A percentile compares a stretch with the other conserved stretches of the same genome.
These are phyloP conservation scores for Anas platyrhynchos DNA, from an alignment of 2,113 vertebrate genomes.

Conservation along the genomic window DNA sequence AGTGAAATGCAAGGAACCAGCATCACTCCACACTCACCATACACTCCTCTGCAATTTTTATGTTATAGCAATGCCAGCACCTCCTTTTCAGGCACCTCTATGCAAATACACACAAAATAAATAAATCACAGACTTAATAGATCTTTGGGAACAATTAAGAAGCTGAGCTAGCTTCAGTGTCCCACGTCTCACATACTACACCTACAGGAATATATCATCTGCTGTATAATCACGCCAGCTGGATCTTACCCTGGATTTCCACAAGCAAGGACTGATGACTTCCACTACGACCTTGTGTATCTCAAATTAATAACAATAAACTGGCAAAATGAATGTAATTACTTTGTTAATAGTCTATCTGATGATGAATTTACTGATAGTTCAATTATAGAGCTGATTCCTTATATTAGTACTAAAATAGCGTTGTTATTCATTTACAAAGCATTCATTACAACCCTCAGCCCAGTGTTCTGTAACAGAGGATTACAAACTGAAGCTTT, in stretches of 20 bases:
- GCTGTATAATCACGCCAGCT: background rate
- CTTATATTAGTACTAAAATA: background rate
- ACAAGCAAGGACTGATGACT: background rate
- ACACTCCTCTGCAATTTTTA: background rate
- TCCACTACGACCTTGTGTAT: background rate
- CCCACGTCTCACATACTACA: background rate
- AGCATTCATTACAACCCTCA: background rate
- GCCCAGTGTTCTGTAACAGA: background rate
- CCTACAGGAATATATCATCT: background rate
- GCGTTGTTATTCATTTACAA: background rate
- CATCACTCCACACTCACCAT: background rate
- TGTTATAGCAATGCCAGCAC: background rate
- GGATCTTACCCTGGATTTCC: background rate
- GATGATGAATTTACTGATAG: background rate
- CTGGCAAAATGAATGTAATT: background rate
- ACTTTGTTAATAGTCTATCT: background rate
- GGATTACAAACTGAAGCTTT: background rate
- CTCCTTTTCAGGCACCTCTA: background rate
- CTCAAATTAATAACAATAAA: background rate
- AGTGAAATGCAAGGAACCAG: accelerated
- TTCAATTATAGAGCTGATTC: background rate
- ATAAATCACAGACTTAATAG: background rate
- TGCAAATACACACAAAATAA: background rate
- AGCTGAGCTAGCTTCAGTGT: background rate
- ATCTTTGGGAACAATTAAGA: background rate